Conservation (phyloP, 1,140 invertebrate species). For the Polypedilum vanderplanki region DNA sequence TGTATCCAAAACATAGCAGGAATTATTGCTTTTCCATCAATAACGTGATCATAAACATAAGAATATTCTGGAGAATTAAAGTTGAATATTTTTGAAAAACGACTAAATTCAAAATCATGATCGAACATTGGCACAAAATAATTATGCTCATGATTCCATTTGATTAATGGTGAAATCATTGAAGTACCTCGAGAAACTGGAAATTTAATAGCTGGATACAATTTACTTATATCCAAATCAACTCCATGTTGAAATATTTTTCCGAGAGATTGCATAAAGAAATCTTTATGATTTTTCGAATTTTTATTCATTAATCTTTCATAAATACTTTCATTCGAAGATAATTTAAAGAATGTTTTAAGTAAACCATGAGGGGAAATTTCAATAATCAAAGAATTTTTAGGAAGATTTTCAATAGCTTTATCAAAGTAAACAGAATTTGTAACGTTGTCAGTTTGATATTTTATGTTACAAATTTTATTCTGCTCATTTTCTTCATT, state of each 20-base stretch:
- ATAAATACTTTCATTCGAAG: constrained; percentile 49
- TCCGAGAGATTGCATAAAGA: constrained; percentile 60
- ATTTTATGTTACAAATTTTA: constrained; percentile 68
- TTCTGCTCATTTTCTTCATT: constrained; percentile 67
- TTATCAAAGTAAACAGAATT: constrained; percentile 41
- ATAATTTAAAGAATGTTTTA: constrained; percentile 63
- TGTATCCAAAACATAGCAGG: constrained; percentile 88
- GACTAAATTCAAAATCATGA: constrained; percentile 43
- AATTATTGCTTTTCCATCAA: constrained; percentile 75
- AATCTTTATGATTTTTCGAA: constrained; percentile 53
- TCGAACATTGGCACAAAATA: constrained; percentile 30
- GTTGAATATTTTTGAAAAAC: constrained; percentile 45
- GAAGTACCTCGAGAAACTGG: constrained; percentile 68
- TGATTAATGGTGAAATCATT: constrained; percentile 63
- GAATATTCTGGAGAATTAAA: constrained; percentile 61
- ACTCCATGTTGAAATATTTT: constrained; percentile 46
- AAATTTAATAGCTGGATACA: constrained; percentile 55
- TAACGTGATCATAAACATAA: constrained; percentile 75
- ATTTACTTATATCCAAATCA: constrained; percentile 46
- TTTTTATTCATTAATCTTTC: constrained; percentile 67
- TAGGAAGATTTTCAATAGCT: neutral
- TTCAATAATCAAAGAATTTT: constrained; percentile 65
- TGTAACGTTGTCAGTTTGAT: constrained; percentile 75
- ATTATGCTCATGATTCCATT: constrained; percentile 73
- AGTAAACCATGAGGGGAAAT: constrained; percentile 62